phyloP scores from a whole-genome alignment of 2,113 vertebrate genomes.

The Ariopsis seemanni region DNA sequence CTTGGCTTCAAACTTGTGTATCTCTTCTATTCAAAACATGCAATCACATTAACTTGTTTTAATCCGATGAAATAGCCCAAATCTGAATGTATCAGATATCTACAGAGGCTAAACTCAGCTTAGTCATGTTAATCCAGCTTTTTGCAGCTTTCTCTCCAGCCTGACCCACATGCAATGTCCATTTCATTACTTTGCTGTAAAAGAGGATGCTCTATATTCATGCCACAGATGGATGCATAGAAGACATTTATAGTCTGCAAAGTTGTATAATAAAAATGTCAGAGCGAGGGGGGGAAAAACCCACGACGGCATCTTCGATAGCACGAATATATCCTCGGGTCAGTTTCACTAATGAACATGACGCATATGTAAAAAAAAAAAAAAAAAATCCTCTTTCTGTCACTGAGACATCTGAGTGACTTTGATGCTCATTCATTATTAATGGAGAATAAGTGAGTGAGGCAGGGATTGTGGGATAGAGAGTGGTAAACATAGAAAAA shows the following conservation, averaged over 20 bases:
- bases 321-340: not conserved
- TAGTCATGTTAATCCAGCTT: constrained; percentile 30
- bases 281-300: not conserved
- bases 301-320: not conserved
- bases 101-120: constrained; percentile 12
- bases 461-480: not conserved
- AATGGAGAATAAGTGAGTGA: not conserved
- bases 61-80: not conserved
- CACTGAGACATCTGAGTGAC: not conserved
- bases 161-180: constrained; percentile 17
- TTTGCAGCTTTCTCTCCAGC: not conserved
- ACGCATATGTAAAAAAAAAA: not conserved
- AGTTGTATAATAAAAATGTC: constrained; percentile 18
- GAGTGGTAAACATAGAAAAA: not conserved
- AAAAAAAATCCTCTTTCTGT: not conserved
- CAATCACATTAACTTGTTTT: constrained; percentile 16
- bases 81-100: constrained; percentile 10
- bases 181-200: constrained; percentile 27
- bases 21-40: not conserved
- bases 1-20: not conserved
- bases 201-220: constrained; percentile 22
- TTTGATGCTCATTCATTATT: not conserved
- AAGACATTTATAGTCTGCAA: constrained; percentile 24
- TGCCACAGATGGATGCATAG: constrained; percentile 11
- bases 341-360: not conserved